Conservation (phyloP, 2,888 invertebrate genomes). For the Bellardia pandia region DNA sequence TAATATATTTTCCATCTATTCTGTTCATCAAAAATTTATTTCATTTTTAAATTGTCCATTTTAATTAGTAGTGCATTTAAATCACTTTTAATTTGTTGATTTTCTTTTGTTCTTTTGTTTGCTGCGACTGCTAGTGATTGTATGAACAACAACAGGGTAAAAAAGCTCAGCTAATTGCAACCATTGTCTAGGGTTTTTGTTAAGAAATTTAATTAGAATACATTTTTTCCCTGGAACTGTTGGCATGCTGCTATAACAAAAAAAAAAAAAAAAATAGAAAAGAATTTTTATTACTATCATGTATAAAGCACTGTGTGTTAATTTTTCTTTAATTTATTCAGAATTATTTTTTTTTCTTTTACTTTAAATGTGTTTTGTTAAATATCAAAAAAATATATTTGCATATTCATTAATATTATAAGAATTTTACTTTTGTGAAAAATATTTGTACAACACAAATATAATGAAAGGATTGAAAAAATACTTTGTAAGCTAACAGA, state of each 20-base stretch:
- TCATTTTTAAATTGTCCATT: slow-evolving; percentile 21
- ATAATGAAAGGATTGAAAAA: not conserved
- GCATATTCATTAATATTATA: not conserved
- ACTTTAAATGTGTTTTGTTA: not conserved
- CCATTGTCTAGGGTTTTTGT: slow-evolving; percentile 34
- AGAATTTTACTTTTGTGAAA: not conserved
- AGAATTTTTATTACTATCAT: slow-evolving; percentile 39
- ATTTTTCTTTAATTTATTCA: slow-evolving; percentile 9
- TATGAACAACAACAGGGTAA: slow-evolving; percentile 12
- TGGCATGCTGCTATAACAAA: slow-evolving; percentile 28
- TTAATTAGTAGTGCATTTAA: slow-evolving; percentile 35
- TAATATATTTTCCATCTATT: not conserved
- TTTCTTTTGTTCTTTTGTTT: slow-evolving; percentile 20
- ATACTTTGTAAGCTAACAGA: not conserved
- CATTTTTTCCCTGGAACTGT: slow-evolving; percentile 2
- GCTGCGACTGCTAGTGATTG: not conserved
- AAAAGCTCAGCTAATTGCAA: slow-evolving; percentile 32
- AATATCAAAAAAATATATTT: not conserved
- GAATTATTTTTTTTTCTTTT: not conserved
- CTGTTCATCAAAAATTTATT: not conserved
- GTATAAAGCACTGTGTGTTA: not conserved
- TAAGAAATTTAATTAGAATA: slow-evolving; percentile 45
- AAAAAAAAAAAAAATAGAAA: slow-evolving; percentile 40
- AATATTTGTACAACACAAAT: not conserved
- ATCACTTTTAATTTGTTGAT: slow-evolving; percentile 45